Base-by-base conservation (phyloP, 2,113 vertebrate genomes). In the Tyrannus savana region DNA sequence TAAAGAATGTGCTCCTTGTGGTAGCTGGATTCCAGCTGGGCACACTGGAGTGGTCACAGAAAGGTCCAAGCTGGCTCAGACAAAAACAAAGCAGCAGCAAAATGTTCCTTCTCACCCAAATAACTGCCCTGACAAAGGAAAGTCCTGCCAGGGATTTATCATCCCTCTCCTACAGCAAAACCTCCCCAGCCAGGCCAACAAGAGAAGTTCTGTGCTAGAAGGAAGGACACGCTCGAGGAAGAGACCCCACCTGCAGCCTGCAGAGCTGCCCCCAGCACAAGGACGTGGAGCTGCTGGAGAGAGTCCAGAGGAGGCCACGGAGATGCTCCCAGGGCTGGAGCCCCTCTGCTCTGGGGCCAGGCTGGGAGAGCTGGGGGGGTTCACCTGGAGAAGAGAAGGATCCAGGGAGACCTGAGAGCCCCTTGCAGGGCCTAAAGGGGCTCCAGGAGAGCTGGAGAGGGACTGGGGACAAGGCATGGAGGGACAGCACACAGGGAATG, bases 21-120 rank as follows among this genome's bases (percentile, higher is more conserved):
- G 35, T 39, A 30, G 39, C 25, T 68, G 47, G 44, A 25, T 18
- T 84, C 68, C 53, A 46, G 21, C 22, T 33, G 44, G 39, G 73
- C 68, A 21, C 37, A 2, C 27, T 93, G 77, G 69, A 77, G 35
- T 8, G 15, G 21, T 60, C 49, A 66, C 0, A 5, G 37, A 37
- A 77, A 71, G n/a, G 49, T 47, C 19, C 4, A 25, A n/a, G 22
- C 53, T 55, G 0, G 0, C 56, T 60, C 0, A 0, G 56, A 33
- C 62, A 52, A 71, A 87, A 86, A 42, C 0, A 1, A 52, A 66
- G 33, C 46, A 59, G 59, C 41, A 72, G 41, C 46, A 60, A 44
- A 84, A 73, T 2, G 4, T n/a, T 55, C 31, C 35, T 80, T 86
- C 37, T 41, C 76, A 52, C 49, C 41, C 46, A 55, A 80, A 64